Base-by-base conservation (phyloP, 1,140 invertebrate species). In the Ptiloglossa arizonensis region DNA sequence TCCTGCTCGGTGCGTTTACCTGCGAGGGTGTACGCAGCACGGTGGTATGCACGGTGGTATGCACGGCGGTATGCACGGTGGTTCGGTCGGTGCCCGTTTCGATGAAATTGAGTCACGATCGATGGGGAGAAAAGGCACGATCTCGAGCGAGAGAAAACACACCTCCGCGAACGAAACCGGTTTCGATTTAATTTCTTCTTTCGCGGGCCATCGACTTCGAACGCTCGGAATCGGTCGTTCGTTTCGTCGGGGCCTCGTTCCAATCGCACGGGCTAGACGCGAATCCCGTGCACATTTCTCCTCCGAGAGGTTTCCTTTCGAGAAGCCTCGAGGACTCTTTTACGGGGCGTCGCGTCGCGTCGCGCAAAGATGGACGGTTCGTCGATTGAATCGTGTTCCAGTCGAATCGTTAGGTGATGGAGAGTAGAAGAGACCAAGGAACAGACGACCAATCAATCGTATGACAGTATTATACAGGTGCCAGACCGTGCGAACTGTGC, bases 401-500 rank as follows among this genome's bases (percentile, higher is more conserved):
- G 79, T 41, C 29, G 46, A 27, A 72, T 73, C 69, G 80, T 83
- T 68, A 79, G 75, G 71, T 79, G 75, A 86, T 74, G 82, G 82
- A 83, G 77, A 86, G 81, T 83, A 83, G 74, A 87, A 86, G 83
- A 86, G 74, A 77, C 72, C 77, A 75, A 82, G 72, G 83, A 81
- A 69, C 81, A 87, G 87, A 87, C 88, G 88, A 87, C 86, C 80
- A 84, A 86, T 81, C 66, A 22, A 74, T 74, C 69, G 82, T 64
- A 72, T 41, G 9, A 82, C 64, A 52, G 57, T 89, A 76, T 87
- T 82, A 85, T 89, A 78, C 80, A 85, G 81, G 80, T 89, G 86
- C 83, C 82, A 87, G 22, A 76, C 75, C 81, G 83, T 88, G 85
- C 81, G 91, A 92, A 92, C 91, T 91, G 90, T 91, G 90, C 86